Percentiles rank a stretch among this genome's conserved stretches.
Conservation (phyloP, 2,888 invertebrate genomes). For the Pseudeuparius sepicola region DNA sequence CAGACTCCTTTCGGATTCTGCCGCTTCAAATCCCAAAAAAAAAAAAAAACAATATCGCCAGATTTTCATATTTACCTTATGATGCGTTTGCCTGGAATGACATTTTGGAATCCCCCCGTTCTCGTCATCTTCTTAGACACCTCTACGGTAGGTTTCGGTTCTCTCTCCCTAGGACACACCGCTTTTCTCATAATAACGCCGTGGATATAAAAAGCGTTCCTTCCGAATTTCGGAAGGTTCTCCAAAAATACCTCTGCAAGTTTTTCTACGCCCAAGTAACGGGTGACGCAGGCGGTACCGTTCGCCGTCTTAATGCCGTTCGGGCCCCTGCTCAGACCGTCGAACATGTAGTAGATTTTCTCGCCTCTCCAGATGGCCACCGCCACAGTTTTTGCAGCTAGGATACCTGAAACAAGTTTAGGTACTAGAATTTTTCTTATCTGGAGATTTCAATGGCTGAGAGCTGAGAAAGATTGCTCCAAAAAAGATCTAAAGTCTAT, state of each 20-base stretch:
- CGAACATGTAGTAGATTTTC: constrained; percentile 40
- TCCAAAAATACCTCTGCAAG: constrained; percentile 30
- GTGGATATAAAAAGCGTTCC: constrained; percentile 32
- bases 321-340: constrained; percentile 40
- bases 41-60: too few relatives aligned
- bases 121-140: constrained; percentile 20
- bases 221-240: constrained; percentile 32
- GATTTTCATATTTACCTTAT: constrained; percentile 6
- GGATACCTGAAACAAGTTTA: too few relatives aligned
- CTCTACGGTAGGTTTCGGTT: constrained; percentile 24
- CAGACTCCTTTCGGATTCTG: too few relatives aligned
- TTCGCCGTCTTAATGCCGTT: constrained; percentile 31
- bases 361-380: constrained; percentile 40
- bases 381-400: too few relatives aligned
- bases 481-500: too few relatives aligned
- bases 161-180: constrained; percentile 28
- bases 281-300: constrained; percentile 37
- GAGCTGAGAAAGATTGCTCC: too few relatives aligned
- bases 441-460: too few relatives aligned
- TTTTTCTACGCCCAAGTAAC: constrained; percentile 30
- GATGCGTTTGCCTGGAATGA: constrained; percentile 36
- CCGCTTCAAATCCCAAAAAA: too few relatives aligned
- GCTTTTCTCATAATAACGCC: constrained; percentile 24
- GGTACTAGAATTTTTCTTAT: too few relatives aligned
- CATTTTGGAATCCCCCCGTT: constrained; percentile 24